These are phyloP conservation scores for Zygothrica quintamaculata DNA, from an alignment of 2,888 invertebrate genomes.

Conservation along the genomic window DNA sequence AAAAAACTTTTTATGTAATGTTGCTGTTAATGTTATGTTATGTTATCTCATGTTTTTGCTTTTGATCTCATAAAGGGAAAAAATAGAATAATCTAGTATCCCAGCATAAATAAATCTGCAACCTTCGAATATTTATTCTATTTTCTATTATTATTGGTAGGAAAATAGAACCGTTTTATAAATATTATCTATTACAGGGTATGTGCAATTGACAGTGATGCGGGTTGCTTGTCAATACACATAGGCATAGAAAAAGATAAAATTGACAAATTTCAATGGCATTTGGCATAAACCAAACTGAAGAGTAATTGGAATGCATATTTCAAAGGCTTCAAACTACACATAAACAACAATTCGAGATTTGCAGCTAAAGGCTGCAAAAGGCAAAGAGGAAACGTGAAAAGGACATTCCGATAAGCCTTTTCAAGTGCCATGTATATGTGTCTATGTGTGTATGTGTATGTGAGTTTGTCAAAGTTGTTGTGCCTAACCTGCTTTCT, in stretches of 20 bases:
- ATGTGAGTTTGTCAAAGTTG: slow-evolving; percentile 12
- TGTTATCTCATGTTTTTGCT: too few relatives aligned
- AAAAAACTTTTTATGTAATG: too few relatives aligned
- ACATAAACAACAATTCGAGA: slow-evolving; percentile 35
- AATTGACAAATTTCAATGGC: background rate
- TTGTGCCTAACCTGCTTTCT: slow-evolving; percentile 11
- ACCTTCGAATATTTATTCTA: too few relatives aligned
- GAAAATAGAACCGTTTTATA: too few relatives aligned
- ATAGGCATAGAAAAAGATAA: slow-evolving; percentile 1
- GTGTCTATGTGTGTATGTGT: slow-evolving; percentile 17
- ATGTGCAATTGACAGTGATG: background rate
- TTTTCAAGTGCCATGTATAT: slow-evolving; percentile 23
- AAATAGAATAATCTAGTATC: too few relatives aligned
- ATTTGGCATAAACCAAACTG: slow-evolving; percentile 2
- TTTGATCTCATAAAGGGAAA: too few relatives aligned
- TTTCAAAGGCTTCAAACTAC: slow-evolving; percentile 32
- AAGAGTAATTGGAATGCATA: slow-evolving; percentile 50
- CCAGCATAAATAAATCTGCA: too few relatives aligned
- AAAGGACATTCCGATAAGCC: slow-evolving; percentile 37
- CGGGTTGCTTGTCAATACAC: background rate
- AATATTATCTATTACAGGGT: too few relatives aligned
- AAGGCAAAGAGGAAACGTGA: slow-evolving; percentile 13
- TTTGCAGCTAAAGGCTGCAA: background rate
- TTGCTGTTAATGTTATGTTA: too few relatives aligned
- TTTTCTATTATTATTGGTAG: too few relatives aligned